Evolutionary conservation across 2,888 invertebrate genomes (phyloP).

Genomic region (Andrena hattorfiana): DNA sequence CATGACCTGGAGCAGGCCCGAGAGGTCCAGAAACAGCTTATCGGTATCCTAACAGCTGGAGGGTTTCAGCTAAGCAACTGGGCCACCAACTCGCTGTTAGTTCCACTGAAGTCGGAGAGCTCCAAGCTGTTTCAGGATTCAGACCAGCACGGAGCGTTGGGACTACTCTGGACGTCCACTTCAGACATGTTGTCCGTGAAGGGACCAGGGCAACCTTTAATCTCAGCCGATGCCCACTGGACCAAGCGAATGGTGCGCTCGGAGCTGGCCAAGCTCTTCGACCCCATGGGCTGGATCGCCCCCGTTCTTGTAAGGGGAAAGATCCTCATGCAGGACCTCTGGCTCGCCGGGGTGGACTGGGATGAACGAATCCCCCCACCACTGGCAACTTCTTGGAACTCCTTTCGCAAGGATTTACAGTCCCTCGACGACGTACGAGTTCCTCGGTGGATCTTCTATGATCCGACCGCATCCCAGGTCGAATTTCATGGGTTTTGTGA

Average conservation of each 20-base stretch:
- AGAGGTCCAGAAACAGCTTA: background rate
- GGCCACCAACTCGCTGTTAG: background rate
- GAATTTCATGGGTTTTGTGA: conserved; percentile 46
- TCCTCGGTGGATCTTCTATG: background rate
- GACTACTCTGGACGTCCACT: background rate
- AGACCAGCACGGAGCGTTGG: background rate
- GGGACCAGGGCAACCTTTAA: background rate
- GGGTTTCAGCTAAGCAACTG: background rate
- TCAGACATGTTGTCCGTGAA: background rate
- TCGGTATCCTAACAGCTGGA: background rate
- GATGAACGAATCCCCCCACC: background rate
- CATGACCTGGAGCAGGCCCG: background rate
- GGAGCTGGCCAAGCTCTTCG: background rate
- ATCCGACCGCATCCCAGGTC: background rate
- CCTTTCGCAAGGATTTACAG: background rate
- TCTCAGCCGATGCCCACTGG: background rate
- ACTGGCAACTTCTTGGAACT: background rate
- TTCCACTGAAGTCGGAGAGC: background rate
- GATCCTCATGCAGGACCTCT: background rate
- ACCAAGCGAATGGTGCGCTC: background rate
- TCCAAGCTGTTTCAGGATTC: background rate
- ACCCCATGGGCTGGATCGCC: background rate
- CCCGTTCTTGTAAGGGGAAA: rapidly evolving
- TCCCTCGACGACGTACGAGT: background rate
- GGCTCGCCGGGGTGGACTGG: background rate